Base-by-base conservation (phyloP, 1,140 invertebrate genomes). In the Camponotus pennsylvanicus region DNA sequence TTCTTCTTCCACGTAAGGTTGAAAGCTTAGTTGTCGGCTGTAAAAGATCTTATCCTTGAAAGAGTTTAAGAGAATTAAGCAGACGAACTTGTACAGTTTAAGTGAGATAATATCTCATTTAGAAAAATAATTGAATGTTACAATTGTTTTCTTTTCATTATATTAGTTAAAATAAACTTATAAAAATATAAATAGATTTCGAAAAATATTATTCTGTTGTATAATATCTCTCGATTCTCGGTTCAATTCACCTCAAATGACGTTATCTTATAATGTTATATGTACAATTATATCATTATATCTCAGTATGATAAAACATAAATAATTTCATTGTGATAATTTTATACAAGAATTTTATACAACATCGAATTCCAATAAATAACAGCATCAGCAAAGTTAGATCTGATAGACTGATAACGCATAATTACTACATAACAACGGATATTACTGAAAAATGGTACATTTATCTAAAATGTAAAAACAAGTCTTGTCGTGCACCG, bases 391-490 rank as follows among this genome's bases (percentile, higher is more conserved):
- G 15, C 40, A 21, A 45, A 73, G 32, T 37, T 73, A 40, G 6
- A 75, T 59, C 2, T 4, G 11, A 37, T 55, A 73, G 4, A 27
- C 5, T 11, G n/a, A 57, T 9, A 34, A 40, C 34, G 27, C n/a
- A 27, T 27, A 13, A 75, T 59, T 40, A 1, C 6, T 8, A 55
- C 1, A 15, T 18, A 34, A 49, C 15, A 59, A 40, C 11, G 59
- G 3, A 75, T 75, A 57, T 21, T 34, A 73, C 21, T 11, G 7
- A 73, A 40, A 40, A 27, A 57, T 59, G 40, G 37, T 1, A 73
- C 3, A 59, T 59, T 59, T 21, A 75, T 59, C 59, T 40, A 57
- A 75, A 59, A 73, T 57, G 34, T 69, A 18, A 70, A 52, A 70
- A 3, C 15, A 49, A 21, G 49, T 70, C 13, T 13, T 45, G 42